Base-by-base conservation (phyloP, 2,797 vertebrate species). In the Onychomys leucogaster region DNA sequence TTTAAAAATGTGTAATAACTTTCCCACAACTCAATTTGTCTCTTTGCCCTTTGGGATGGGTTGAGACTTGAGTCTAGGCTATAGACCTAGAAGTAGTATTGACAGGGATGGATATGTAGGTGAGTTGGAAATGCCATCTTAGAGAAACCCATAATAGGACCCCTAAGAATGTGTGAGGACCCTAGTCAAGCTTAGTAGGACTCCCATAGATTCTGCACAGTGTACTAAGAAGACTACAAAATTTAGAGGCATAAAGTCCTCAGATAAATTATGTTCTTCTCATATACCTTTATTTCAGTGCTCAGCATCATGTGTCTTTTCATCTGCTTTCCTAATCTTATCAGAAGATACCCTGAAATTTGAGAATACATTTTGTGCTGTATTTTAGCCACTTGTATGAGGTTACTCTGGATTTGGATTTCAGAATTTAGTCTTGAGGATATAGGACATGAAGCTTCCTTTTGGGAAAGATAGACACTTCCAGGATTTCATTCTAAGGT, bases 401-500 rank as follows among this genome's bases (percentile, higher is more conserved):
- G 29, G 46, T 55, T 13, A 71, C 25, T 84, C 67, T 57, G 63
- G 14, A 57, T 95, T 41, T 43, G 32, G 61, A 87, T 87, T 89
- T 86, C 32, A 94, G 61, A 93, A 89, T 32, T 91, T 21, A 78
- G 37, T 76, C n/a, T 0, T 9, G 43, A 86, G 21, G 75, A 55
- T 82, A 69, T 6, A 83, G 32, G 92, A 82, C 32, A 87, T 87
- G 85, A 90, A 81, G 23, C 9, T 67, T 88, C 91, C 86, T 91
- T 95, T 76, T 29, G 71, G 21, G 65, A 37, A 87, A 91, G 76
- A 65, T 63, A 87, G 77, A 65, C 71, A 76, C 37, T 59, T 89
- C 92, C 14, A 91, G 67, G 71, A 52, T 59, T 94, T 80, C 67
- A 71, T 89, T 83, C 67, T 83, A 84, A 96, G 78, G 46, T 88